Base-by-base conservation (phyloP, 2,888 invertebrate species). In the Furcula furcula region DNA sequence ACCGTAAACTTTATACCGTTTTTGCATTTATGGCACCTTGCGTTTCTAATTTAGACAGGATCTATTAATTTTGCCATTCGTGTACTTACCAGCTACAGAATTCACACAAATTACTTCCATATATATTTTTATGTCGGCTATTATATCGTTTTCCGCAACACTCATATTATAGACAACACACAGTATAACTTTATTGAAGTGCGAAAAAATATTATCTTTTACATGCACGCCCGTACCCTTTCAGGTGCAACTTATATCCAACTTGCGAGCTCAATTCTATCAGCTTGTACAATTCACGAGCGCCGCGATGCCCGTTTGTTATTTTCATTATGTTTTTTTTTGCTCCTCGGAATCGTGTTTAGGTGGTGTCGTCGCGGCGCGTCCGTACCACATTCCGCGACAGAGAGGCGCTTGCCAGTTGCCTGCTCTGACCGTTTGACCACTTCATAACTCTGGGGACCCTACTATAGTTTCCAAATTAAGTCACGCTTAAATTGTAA, bases 351-450 rank as follows among this genome's bases (percentile, higher is more conserved):
- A 76, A 80, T 74, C 70, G 62, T 64, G 73, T 72, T 75, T 71
- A 65, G 74, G 65, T 63, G 65, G 65, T 71, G 76, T 74, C 71
- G 68, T 55, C 56, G 60, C 58, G 66, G 55, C 68, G 70, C 70
- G 70, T 66, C 68, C 65, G 65, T 66, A 66, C 76, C 76, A 66
- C 85, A 85, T 85, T 85, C 85, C 84, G 66, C 85, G 85, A 67
- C 83, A 67, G 45, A 47, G 62, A 59, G 86, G 81, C 85, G 83
- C 74, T 69, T 55, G 68, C 75, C 54, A 59, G 53, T 69, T 55
- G 68, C 75, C 54, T 59, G 53, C 57, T 65, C 65, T 67, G 70
- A 75, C 72, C 72, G 69, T 67, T 67, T 71, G 72, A 71, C 70
- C 75, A 70, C 68, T 66, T 70, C 57, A 67, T 76, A 73, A 73